Evolutionary conservation across 35 echinoderm and acorn worm species (phyloP).

Genomic region (Amphiura filiformis): DNA sequence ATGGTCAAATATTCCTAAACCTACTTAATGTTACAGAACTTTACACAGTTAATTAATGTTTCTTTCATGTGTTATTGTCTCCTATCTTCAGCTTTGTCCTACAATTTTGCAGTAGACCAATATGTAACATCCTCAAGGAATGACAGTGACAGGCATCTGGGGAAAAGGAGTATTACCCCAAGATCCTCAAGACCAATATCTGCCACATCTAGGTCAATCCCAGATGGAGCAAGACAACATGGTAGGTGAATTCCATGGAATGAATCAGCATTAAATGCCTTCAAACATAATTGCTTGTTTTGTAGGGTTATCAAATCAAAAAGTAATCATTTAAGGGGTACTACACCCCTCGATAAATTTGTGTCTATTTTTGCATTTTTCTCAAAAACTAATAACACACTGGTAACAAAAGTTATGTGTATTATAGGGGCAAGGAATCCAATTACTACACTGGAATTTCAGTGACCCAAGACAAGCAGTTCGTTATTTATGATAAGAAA

Average conservation of each 20-base stretch:
- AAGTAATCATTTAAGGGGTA: no score
- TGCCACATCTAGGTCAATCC: background rate
- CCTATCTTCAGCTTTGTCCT: slow-evolving; percentile 22
- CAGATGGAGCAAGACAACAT: background rate
- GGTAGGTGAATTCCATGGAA: background rate
- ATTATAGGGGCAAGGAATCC: no score
- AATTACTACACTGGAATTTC: no score
- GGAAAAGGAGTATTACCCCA: background rate
- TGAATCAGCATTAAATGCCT: background rate
- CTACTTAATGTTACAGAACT: background rate
- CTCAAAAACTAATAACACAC: no score
- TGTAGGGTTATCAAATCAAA: background rate
- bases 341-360: no score
- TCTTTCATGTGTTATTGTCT: background rate
- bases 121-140: background rate
- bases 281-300: no score
- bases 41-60: background rate
- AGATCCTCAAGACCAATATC: background rate
- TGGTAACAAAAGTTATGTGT: no score
- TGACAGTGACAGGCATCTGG: background rate
- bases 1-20: no score
- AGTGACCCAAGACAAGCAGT: no score
- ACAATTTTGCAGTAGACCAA: slow-evolving; percentile 27
- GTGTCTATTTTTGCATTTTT: no score
- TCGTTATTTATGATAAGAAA: no score